Conservation (phyloP, 2,797 vertebrate genomes). For the Microhierax caerulescens region DNA sequence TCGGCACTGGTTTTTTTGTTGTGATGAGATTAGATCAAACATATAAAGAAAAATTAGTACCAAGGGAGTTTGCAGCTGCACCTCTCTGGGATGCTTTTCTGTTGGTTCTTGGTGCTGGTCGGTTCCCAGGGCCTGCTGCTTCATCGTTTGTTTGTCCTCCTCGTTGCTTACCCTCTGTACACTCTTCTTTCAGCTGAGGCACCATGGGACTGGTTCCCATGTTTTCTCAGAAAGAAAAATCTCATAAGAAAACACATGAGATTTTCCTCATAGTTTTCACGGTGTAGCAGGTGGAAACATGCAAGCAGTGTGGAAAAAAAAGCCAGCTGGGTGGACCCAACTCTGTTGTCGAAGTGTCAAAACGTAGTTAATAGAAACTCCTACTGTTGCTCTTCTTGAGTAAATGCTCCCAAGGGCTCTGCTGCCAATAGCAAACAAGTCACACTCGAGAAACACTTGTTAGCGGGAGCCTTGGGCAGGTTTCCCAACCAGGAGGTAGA, state of each 20-base stretch:
- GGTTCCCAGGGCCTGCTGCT: background rate
- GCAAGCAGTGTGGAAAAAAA: background rate
- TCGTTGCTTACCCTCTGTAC: rapidly evolving
- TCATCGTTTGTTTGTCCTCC: background rate
- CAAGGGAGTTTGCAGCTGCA: background rate
- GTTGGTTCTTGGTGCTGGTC: rapidly evolving
- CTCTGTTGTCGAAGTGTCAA: background rate
- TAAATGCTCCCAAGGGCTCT: background rate
- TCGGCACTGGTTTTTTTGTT: background rate
- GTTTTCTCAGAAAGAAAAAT: background rate
- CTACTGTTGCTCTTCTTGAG: background rate
- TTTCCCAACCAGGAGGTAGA: background rate
- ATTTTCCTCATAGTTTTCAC: slow-evolving; percentile 1
- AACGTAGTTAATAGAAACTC: background rate
- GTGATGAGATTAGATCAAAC: background rate
- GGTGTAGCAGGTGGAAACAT: background rate
- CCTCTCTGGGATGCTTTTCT: background rate
- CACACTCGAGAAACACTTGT: rapidly evolving
- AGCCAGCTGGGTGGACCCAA: background rate
- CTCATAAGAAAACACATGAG: background rate
- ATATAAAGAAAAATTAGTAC: background rate
- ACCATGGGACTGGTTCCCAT: background rate
- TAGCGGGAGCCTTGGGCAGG: background rate
- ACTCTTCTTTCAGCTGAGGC: background rate
- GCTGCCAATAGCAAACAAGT: background rate